These are phyloP conservation scores for Trachelus troglodyta DNA, from an alignment of 2,888 invertebrate genomes.

Conservation along the genomic window DNA sequence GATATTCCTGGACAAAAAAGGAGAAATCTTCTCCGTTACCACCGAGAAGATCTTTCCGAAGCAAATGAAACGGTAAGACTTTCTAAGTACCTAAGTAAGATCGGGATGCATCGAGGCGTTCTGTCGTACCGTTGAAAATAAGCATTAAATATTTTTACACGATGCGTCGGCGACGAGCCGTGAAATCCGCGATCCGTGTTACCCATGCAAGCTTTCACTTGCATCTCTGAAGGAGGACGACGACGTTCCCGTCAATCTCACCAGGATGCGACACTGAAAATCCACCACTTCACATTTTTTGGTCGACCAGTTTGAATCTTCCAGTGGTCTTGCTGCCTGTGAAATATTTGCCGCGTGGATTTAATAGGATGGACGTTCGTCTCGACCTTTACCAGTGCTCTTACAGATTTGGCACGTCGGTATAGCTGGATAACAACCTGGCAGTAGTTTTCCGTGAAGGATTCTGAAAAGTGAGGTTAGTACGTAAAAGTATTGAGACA, in stretches of 20 bases:
- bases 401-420: conserved; percentile 57
- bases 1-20: neutral
- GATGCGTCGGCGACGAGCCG: neutral
- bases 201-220: conserved; percentile 27
- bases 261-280: neutral
- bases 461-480: neutral
- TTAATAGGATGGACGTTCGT: conserved; percentile 8
- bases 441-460: conserved; percentile 33
- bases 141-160: conserved; percentile 15
- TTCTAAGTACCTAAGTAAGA: conserved; percentile 8
- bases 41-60: neutral
- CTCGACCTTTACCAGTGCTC: conserved; percentile 29
- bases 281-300: neutral
- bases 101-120: conserved; percentile 6
- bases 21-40: neutral
- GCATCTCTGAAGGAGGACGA: neutral
- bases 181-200: conserved; percentile 21
- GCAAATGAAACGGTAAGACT: neutral
- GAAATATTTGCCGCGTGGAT: neutral
- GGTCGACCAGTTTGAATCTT: neutral
- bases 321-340: neutral
- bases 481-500: neutral
- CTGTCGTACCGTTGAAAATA: conserved; percentile 18
- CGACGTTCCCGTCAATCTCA: neutral
- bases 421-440: conserved; percentile 52